Percentiles rank a stretch among this genome's conserved stretches.
Evolutionary conservation across 2,113 vertebrate genomes (phyloP).

Genomic region (Aleadryas rufinucha): DNA sequence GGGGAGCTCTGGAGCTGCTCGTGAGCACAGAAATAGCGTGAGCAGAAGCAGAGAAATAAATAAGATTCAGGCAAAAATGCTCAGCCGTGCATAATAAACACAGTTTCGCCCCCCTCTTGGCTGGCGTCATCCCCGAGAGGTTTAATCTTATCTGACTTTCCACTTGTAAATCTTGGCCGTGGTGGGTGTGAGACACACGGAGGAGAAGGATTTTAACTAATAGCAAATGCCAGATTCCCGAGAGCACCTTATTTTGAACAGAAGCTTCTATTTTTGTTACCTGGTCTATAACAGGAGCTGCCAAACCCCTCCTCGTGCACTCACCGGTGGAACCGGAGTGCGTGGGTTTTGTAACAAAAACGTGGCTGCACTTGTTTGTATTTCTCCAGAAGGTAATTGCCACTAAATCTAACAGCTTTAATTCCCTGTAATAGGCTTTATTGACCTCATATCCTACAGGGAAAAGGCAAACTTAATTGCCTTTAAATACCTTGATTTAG

Average conservation of each 20-base stretch:
- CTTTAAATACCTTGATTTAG: conserved; percentile 9
- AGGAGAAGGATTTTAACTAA: not conserved
- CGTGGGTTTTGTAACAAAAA: not conserved
- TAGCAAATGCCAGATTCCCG: not conserved
- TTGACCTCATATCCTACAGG: not conserved
- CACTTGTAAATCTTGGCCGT: not conserved
- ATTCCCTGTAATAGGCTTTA: conserved; percentile 9
- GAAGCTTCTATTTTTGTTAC: not conserved
- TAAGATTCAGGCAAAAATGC: not conserved
- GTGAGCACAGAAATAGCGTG: not conserved
- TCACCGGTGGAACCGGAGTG: not conserved
- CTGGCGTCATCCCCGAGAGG: not conserved
- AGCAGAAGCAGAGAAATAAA: not conserved
- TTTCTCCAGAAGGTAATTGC: not conserved
- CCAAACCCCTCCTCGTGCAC: not conserved
- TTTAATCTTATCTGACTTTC: not conserved
- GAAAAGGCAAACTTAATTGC: conserved; percentile 21
- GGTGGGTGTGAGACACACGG: not conserved
- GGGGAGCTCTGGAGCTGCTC: not conserved
- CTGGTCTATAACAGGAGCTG: not conserved
- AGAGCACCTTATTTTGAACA: not conserved
- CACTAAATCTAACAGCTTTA: conserved; percentile 6
- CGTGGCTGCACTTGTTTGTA: not conserved
- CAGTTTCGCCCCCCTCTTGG: not conserved
- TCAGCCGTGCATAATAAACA: not conserved